A percentile compares a stretch with the other conserved stretches of the same genome.
phyloP scores from a whole-genome alignment of 2,797 vertebrate genomes.

The Sebastiscus albofasciatus region DNA sequence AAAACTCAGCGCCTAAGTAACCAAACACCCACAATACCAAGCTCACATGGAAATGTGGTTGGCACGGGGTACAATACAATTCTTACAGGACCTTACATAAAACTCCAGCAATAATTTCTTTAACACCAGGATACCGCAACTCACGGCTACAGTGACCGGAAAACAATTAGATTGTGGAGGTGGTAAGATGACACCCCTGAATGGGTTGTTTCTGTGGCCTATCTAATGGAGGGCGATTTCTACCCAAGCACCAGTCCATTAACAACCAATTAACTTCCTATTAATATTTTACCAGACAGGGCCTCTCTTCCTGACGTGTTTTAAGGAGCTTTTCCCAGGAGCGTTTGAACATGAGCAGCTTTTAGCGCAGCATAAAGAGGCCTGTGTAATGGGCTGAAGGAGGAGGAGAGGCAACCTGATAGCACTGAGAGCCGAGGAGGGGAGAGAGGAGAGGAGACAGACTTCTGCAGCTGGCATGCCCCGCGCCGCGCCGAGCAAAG shows the following conservation, averaged over 20 bases:
- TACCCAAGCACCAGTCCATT: constrained; percentile 83
- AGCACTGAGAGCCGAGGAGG: constrained; percentile 75
- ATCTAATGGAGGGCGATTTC: constrained; percentile 78
- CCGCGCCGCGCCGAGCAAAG: constrained; percentile 32
- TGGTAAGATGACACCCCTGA: constrained; percentile 74
- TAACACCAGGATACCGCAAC: constrained; percentile 60
- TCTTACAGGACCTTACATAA: constrained; percentile 47
- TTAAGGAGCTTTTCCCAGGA: constrained; percentile 83
- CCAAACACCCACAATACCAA: constrained; percentile 26
- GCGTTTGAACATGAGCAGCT: constrained; percentile 87
- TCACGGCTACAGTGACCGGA: constrained; percentile 61
- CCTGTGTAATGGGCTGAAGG: constrained; percentile 83
- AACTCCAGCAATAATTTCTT: constrained; percentile 61
- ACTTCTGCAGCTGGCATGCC: constrained; percentile 77
- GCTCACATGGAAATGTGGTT: constrained; percentile 29
- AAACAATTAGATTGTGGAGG: constrained; percentile 73
- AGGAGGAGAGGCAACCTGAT: constrained; percentile 82
- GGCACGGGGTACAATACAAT: constrained; percentile 6
- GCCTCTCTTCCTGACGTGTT: constrained; percentile 81
- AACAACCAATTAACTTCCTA: constrained; percentile 86
- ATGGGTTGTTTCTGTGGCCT: constrained; percentile 67
- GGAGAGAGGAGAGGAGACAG: constrained; percentile 66
- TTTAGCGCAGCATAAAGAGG: constrained; percentile 86
- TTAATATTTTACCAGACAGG: constrained; percentile 87
- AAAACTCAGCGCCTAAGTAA: constrained; percentile 32